Base-by-base conservation (phyloP, 2,113 vertebrate genomes). In the Nicator chloris region DNA sequence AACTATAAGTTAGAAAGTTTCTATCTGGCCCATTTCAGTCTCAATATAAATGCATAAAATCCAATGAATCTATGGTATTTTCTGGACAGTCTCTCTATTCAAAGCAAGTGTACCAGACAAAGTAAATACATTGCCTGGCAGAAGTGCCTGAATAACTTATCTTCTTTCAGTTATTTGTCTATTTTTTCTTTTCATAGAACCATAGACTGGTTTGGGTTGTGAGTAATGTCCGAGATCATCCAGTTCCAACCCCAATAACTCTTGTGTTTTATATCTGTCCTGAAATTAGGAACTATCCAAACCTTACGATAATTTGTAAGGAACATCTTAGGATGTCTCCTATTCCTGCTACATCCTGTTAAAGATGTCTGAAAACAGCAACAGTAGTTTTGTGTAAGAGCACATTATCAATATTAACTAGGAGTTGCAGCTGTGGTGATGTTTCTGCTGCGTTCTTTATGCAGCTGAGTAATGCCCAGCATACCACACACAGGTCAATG, bases 21-120 rank as follows among this genome's bases (percentile, higher is more conserved):
- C 24, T 56, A 23, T 65, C 23, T 28, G 16, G 16, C 35, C 0
- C 0, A 24, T n/a, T n/a, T 56, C 1, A 2, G 7, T 30, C 13
- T 85, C 7, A 59, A 31, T 42, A 64, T 24, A 84, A 77, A 72
- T 60, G 11, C 35, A 69, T 42, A 47, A 87, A 81, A 26, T 64
- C 17, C 73, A 50, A 20, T 1, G 1, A 80, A 40, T 60, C 33
- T 28, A 22, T 1, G 0, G 15, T 27, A 45, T 60, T 42, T 86
- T 83, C 54, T 73, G 23, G 15, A 54, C 11, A 59, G 26, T 42
- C 5, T 35, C 49, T 69, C 45, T 5, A 50, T 44, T 65, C 33
- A 33, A 72, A 61, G 60, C 23, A 56, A 23, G 4, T 12, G 20
- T 39, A 65, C 8, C 73, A n/a, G 28, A 63, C 9, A 37, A 71